Percentiles rank a stretch among this genome's conserved stretches.
phyloP scores from a whole-genome alignment of 2,113 vertebrate species.

The Atherinomorus stipes region DNA sequence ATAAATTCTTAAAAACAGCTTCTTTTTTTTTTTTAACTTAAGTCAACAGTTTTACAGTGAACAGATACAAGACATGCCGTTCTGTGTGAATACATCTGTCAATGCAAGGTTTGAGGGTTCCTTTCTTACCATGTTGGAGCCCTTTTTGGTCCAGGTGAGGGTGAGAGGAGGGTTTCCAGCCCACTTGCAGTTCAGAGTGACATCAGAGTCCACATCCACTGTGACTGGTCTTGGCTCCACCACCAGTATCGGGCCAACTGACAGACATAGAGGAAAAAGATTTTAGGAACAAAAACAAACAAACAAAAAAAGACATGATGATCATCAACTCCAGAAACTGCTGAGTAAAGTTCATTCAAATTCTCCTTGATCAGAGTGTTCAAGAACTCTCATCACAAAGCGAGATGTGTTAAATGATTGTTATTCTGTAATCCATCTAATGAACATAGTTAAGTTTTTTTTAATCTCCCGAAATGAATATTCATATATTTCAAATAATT shows the following conservation, averaged over 20 bases:
- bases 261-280: not conserved
- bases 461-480: not conserved
- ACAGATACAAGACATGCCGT: not conserved
- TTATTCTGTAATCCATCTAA: too few relatives aligned
- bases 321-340: not conserved
- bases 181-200: constrained; percentile 95
- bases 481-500: not conserved
- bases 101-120: not conserved
- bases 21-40: not conserved
- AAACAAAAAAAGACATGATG: too few relatives aligned
- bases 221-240: constrained; percentile 91
- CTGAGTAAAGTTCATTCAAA: too few relatives aligned
- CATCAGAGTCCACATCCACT: constrained; percentile 93
- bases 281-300: too few relatives aligned
- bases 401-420: too few relatives aligned
- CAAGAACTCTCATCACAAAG: too few relatives aligned
- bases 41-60: not conserved
- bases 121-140: constrained; percentile 92
- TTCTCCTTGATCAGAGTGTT: too few relatives aligned
- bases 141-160: constrained; percentile 98
- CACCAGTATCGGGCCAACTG: constrained; percentile 93
- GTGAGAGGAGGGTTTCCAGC: constrained; percentile 94
- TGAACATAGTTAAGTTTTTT: not conserved
- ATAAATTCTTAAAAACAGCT: not conserved
- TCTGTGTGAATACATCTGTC: not conserved